Percentiles rank a stretch among this genome's conserved stretches.
Evolutionary conservation across 2,888 invertebrate genomes (phyloP).

Genomic region (Eupeodes latifasciatus): DNA sequence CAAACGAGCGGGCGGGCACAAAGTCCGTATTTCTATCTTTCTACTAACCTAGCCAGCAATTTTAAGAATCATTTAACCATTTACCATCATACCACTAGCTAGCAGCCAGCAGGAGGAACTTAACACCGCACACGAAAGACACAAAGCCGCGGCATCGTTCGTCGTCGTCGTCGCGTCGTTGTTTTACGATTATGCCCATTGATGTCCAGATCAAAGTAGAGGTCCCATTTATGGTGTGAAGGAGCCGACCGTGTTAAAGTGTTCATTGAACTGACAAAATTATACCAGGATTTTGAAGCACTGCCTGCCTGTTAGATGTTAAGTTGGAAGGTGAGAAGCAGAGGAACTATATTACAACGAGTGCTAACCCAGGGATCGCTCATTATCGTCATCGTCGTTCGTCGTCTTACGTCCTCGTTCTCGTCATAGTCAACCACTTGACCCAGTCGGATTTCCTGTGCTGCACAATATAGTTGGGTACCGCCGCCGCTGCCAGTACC

Average conservation of each 20-base stretch:
- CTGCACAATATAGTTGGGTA: not conserved
- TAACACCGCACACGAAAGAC: slow-evolving; percentile 43
- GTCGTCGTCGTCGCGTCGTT: slow-evolving; percentile 21
- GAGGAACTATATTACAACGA: not conserved
- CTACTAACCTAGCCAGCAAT: slow-evolving; percentile 34
- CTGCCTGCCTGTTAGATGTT: not conserved
- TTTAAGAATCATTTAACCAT: slow-evolving; percentile 71
- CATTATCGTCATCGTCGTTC: slow-evolving; percentile 61
- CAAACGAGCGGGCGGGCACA: slow-evolving; percentile 39
- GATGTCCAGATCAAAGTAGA: not conserved
- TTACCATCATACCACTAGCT: slow-evolving; percentile 7
- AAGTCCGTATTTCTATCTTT: slow-evolving; percentile 46
- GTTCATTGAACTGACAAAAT: slow-evolving; percentile 58
- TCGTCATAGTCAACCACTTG: slow-evolving; percentile 59
- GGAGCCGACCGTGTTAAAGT: slow-evolving; percentile 53
- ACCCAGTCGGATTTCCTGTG: slow-evolving; percentile 50
- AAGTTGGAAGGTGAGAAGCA: not conserved
- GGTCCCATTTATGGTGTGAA: not conserved
- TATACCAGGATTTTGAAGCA: slow-evolving; percentile 8
- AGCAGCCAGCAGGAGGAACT: slow-evolving; percentile 23
- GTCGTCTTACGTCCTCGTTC: slow-evolving; percentile 41
- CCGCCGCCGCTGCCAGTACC: not conserved
- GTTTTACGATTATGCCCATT: slow-evolving; percentile 65
- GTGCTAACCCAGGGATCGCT: slow-evolving; percentile 37
- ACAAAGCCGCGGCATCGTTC: slow-evolving; percentile 39